Conservation (phyloP, 2,797 vertebrate species). For the Molossus alvarezi region DNA sequence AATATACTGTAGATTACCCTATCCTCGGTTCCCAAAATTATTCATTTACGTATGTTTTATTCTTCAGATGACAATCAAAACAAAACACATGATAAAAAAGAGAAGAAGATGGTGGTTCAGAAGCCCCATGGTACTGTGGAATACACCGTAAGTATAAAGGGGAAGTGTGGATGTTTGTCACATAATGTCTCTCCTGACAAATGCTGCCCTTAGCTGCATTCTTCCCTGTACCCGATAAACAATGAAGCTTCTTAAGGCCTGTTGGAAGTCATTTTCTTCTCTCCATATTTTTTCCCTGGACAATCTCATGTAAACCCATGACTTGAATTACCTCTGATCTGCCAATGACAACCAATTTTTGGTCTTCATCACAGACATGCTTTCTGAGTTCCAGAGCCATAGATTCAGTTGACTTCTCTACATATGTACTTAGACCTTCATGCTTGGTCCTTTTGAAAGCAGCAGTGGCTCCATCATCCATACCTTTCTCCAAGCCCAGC, state of each 20-base stretch:
- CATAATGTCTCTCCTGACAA: background rate
- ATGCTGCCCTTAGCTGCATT: background rate
- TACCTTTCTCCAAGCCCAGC: background rate
- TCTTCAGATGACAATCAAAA: constrained; percentile 93
- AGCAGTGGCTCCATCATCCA: background rate
- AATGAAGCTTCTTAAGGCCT: background rate
- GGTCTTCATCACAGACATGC: background rate
- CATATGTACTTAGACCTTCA: background rate
- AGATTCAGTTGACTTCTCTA: background rate
- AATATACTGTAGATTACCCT: background rate
- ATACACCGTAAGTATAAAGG: constrained; percentile 93
- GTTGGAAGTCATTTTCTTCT: background rate
- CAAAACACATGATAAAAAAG: constrained; percentile 93
- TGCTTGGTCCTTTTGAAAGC: background rate
- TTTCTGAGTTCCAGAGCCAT: constrained; percentile 10
- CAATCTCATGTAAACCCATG: background rate
- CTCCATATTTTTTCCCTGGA: background rate
- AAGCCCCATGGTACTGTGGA: constrained; percentile 95
- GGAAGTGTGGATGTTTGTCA: background rate
- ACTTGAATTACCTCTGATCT: background rate
- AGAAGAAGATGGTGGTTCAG: constrained; percentile 94
- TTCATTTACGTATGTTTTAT: constrained; percentile 70
- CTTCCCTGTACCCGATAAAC: background rate
- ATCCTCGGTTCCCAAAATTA: constrained; percentile 51
- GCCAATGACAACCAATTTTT: background rate